phyloP scores from a whole-genome alignment of 2,113 vertebrate genomes.

The Chaenogobius annularis region DNA sequence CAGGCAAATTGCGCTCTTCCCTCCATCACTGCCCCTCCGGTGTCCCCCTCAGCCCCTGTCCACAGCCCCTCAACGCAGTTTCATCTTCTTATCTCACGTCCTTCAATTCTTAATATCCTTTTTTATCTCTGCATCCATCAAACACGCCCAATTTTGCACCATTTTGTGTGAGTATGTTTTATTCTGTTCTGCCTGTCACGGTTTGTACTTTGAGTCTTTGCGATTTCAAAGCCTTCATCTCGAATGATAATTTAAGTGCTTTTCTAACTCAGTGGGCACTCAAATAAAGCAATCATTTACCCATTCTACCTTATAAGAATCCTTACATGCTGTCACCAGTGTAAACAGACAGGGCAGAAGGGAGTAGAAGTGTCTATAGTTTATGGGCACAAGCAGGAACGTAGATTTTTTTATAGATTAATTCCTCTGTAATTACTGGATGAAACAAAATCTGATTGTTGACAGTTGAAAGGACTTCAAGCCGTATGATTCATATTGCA shows the following conservation, averaged over 20 bases:
- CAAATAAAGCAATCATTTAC: background rate
- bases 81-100: slow-evolving; percentile 11
- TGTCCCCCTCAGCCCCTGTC: slow-evolving; percentile 12
- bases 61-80: slow-evolving; percentile 18
- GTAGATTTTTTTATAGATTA: background rate
- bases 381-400: background rate
- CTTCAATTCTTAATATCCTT: slow-evolving; percentile 5
- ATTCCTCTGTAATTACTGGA: too few species aligned
- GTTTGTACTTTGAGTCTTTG: background rate
- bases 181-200: background rate
- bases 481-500: too few species aligned
- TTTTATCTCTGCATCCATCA: slow-evolving; percentile 16
- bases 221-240: background rate
- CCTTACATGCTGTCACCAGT: background rate
- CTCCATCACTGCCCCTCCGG: slow-evolving; percentile 22
- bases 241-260: background rate
- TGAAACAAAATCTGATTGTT: too few species aligned
- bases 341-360: background rate
- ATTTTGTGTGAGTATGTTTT: background rate
- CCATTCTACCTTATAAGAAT: background rate
- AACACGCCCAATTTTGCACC: slow-evolving; percentile 14
- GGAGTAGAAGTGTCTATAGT: background rate
- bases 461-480: too few species aligned
- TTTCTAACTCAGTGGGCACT: background rate
- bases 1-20: slow-evolving; percentile 45